These are phyloP conservation scores for Macquaria australasica DNA, from an alignment of 2,113 vertebrate species.

Conservation along the genomic window DNA sequence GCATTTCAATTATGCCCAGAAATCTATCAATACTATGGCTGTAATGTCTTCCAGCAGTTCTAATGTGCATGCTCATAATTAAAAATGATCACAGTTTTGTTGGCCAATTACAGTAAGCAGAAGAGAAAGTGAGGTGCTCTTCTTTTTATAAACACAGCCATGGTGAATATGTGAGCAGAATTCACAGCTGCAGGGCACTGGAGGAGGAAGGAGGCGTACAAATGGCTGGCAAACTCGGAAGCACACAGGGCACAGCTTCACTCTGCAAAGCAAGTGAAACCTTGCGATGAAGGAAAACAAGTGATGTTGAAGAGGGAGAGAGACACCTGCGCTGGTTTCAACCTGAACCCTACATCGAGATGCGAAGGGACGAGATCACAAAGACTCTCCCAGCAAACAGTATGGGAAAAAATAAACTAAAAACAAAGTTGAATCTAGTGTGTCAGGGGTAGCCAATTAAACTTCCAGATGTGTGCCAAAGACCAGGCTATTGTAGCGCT, in stretches of 20 bases:
- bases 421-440: not conserved
- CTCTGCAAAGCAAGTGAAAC: conserved; percentile 40
- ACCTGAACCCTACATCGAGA: conserved; percentile 22
- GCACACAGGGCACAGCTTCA: conserved; percentile 48
- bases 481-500: not conserved
- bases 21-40: conserved; percentile 85
- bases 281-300: conserved; percentile 33
- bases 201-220: conserved; percentile 63
- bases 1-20: conserved; percentile 85
- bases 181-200: conserved; percentile 65
- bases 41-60: conserved; percentile 88
- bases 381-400: not conserved
- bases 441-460: conserved; percentile 12
- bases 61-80: conserved; percentile 90
- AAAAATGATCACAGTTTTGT: conserved; percentile 89
- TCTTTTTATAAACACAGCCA: conserved; percentile 48
- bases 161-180: conserved; percentile 62
- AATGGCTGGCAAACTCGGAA: conserved; percentile 62
- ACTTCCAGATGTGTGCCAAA: conserved; percentile 22
- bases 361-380: not conserved
- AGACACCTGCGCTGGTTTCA: not conserved
- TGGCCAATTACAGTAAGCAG: conserved; percentile 86
- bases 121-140: conserved; percentile 46
- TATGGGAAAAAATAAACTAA: not conserved
- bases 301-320: conserved; percentile 34